phyloP scores from a whole-genome alignment of 1,140 invertebrate genomes.

The Pissodes strobi region DNA sequence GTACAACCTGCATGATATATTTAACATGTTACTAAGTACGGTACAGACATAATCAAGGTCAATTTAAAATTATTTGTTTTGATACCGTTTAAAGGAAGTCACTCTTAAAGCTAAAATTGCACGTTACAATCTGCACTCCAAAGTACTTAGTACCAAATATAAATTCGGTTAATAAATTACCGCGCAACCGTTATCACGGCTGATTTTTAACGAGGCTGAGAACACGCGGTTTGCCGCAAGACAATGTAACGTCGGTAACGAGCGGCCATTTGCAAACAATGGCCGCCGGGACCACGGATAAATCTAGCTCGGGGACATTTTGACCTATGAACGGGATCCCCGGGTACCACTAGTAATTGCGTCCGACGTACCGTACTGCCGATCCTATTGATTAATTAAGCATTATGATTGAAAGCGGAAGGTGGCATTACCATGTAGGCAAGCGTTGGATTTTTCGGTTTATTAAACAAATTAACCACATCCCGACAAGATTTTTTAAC shows the following conservation, averaged over 20 bases:
- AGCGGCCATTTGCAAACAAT: slow-evolving; percentile 32
- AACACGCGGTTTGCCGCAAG: slow-evolving; percentile 7
- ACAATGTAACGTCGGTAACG: slow-evolving; percentile 30
- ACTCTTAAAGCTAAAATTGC: no score
- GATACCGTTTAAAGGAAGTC: no score
- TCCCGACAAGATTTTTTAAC: no score
- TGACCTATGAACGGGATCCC: slow-evolving; percentile 34
- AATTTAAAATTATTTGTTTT: no score
- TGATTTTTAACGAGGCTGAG: neutral
- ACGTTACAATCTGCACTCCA: neutral
- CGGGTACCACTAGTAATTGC: slow-evolving; percentile 28
- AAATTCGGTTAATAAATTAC: neutral
- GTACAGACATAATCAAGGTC: no score
- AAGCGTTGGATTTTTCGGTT: no score
- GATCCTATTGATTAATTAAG: slow-evolving; percentile 22
- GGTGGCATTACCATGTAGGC: no score
- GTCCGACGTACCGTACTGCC: slow-evolving; percentile 21
- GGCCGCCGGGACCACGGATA: slow-evolving; percentile 9
- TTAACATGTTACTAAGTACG: no score
- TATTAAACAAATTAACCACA: no score
- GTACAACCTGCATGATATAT: no score
- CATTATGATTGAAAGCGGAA: slow-evolving; percentile 1
- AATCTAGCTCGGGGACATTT: slow-evolving; percentile 27
- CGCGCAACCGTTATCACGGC: neutral
- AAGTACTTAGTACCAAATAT: neutral